Evolutionary conservation across 2,888 invertebrate genomes (phyloP).

Genomic region (Drosophila ustulata): DNA sequence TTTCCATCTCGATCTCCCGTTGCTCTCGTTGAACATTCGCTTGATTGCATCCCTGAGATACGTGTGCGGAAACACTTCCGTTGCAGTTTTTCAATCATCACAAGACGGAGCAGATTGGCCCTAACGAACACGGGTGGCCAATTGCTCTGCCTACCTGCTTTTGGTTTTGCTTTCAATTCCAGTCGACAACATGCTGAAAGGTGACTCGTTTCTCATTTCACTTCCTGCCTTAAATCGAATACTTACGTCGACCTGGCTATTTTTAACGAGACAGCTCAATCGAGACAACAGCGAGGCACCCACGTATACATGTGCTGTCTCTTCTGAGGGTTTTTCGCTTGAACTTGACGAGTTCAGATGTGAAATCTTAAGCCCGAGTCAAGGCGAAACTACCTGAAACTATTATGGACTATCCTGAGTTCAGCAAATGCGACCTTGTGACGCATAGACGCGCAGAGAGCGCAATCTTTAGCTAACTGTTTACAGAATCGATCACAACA

Average conservation of each 20-base stretch:
- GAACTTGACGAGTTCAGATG: conserved; percentile 43
- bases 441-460: conserved; percentile 13
- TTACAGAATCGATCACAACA: conserved; percentile 19
- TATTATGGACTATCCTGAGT: conserved; percentile 18
- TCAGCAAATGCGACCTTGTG: conserved; percentile 52
- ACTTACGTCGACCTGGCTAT: conserved; percentile 45
- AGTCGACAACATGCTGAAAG: conserved; percentile 34
- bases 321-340: conserved; percentile 41
- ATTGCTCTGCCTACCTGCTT: conserved; percentile 37
- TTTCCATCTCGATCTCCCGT: neutral
- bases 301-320: conserved; percentile 10
- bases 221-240: conserved; percentile 57
- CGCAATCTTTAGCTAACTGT: conserved; percentile 19
- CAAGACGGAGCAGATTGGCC: conserved; percentile 25
- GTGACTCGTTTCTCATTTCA: conserved; percentile 62
- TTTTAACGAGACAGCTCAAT: conserved; percentile 66
- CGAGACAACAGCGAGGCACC: conserved; percentile 27
- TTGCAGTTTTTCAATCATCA: conserved; percentile 27
- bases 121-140: conserved; percentile 1
- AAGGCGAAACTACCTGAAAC: conserved; percentile 75
- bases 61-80: conserved; percentile 53
- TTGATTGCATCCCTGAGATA: conserved; percentile 24
- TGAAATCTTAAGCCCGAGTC: conserved; percentile 65
- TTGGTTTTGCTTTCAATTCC: conserved; percentile 19
- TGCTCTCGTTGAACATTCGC: neutral